Conservation (phyloP, 2,797 vertebrate species). For the Hafferia zeledoni region DNA sequence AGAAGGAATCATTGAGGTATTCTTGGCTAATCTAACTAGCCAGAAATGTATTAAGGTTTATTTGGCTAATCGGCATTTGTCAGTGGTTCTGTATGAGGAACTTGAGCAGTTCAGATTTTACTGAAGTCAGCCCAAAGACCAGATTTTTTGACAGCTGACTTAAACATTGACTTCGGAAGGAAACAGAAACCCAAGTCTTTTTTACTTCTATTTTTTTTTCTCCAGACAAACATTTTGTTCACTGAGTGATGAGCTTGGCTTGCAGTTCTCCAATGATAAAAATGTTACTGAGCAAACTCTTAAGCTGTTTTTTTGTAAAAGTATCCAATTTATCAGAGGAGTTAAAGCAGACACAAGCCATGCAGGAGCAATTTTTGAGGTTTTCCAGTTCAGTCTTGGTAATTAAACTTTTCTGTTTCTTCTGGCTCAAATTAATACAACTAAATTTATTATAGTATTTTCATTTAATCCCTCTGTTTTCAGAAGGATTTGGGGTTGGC, state of each 20-base stretch:
- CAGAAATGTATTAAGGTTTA: neutral
- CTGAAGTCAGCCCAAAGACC: neutral
- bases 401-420: constrained; percentile 23
- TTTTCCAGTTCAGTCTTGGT: constrained; percentile 12
- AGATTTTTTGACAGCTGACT: neutral
- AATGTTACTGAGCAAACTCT: neutral
- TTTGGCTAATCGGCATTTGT: neutral
- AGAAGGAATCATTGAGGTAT: neutral
- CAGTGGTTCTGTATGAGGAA: neutral
- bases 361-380: constrained; percentile 15
- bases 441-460: constrained; percentile 6
- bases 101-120: neutral
- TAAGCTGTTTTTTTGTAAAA: neutral
- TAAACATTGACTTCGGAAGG: neutral
- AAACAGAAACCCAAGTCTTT: neutral
- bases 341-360: neutral
- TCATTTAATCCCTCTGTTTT: constrained; percentile 31
- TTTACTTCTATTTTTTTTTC: neutral
- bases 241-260: neutral
- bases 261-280: neutral
- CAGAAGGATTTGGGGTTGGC: neutral
- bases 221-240: neutral
- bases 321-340: neutral
- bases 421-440: constrained; percentile 18
- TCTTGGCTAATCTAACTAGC: neutral